A percentile compares a stretch with the other conserved stretches of the same genome.
phyloP scores from a whole-genome alignment of 2,113 vertebrate species.

The Odocoileus hemionus region DNA sequence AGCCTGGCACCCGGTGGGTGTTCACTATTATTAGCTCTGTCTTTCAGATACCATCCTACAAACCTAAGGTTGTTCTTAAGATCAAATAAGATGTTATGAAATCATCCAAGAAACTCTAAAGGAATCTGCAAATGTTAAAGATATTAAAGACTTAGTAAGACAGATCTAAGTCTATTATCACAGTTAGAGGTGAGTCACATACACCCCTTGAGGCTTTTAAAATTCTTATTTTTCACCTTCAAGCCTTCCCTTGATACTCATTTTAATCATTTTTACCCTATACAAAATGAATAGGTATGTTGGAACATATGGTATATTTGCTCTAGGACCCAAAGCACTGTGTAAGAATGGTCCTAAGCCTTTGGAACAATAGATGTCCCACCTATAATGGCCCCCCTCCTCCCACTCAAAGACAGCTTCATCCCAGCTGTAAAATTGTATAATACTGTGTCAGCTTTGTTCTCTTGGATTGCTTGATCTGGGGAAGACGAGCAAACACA shows the following conservation, averaged over 20 bases:
- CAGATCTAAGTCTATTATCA: constrained; percentile 3
- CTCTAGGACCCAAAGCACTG: background rate
- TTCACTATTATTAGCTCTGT: constrained; percentile 44
- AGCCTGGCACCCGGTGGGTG: background rate
- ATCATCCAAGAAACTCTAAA: constrained; percentile 3
- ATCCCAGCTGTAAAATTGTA: background rate
- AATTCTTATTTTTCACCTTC: constrained; percentile 1
- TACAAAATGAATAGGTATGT: background rate
- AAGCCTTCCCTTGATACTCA: background rate
- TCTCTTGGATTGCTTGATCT: background rate
- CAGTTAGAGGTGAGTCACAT: background rate
- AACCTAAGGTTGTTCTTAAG: constrained; percentile 23
- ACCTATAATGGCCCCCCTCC: background rate
- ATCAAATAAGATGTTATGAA: constrained; percentile 51
- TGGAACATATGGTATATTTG: background rate
- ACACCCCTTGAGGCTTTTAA: background rate
- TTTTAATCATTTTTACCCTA: constrained; percentile 36
- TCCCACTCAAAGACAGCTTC: background rate
- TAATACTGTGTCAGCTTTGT: background rate
- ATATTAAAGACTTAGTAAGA: constrained; percentile 21
- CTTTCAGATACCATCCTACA: constrained; percentile 34
- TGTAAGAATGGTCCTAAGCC: background rate
- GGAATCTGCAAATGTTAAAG: background rate
- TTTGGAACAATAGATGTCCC: background rate
- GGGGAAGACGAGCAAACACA: background rate